Percentiles rank a stretch among this genome's conserved stretches.
phyloP scores from a whole-genome alignment of 2,797 vertebrate genomes.

The Phoxinus dragarum region DNA sequence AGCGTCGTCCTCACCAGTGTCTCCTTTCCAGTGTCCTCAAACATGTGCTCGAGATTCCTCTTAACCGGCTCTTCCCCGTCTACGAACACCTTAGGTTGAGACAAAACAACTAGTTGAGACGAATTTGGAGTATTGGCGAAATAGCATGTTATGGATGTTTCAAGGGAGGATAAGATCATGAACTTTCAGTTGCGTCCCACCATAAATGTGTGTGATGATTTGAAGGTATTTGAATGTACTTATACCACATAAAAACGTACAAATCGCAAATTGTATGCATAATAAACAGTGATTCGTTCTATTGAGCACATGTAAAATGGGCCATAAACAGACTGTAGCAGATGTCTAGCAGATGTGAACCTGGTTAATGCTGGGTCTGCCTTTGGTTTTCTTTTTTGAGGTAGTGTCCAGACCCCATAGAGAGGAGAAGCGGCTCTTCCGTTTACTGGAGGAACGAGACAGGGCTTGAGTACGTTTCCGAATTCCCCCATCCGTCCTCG shows the following conservation, averaged over 20 bases:
- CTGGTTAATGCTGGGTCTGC: conserved; percentile 92
- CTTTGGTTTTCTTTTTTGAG: conserved; percentile 92
- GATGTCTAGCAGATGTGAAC: conserved; percentile 66
- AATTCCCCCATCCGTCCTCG: conserved; percentile 87
- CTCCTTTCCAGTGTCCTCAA: conserved; percentile 81
- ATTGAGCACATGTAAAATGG: background rate
- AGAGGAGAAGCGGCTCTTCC: conserved; percentile 95
- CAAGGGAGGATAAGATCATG: background rate
- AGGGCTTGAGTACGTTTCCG: conserved; percentile 87
- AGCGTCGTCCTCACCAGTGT: conserved; percentile 73
- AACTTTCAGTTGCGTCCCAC: background rate
- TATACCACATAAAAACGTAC: background rate
- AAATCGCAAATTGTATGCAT: background rate
- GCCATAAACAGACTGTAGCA: conserved; percentile 2
- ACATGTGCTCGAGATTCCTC: conserved; percentile 87
- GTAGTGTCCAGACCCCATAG: conserved; percentile 96
- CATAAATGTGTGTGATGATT: background rate
- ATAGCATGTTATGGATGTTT: background rate
- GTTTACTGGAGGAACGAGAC: conserved; percentile 92
- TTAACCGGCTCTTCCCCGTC: conserved; percentile 84
- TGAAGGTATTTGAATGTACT: background rate
- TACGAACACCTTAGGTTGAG: conserved; percentile 85
- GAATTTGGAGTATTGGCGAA: background rate
- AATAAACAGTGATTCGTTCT: conserved; percentile 18
- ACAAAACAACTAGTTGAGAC: background rate